Conservation (phyloP, 35 echinoderm and acorn worm genomes). For the Lytechinus pictus region DNA sequence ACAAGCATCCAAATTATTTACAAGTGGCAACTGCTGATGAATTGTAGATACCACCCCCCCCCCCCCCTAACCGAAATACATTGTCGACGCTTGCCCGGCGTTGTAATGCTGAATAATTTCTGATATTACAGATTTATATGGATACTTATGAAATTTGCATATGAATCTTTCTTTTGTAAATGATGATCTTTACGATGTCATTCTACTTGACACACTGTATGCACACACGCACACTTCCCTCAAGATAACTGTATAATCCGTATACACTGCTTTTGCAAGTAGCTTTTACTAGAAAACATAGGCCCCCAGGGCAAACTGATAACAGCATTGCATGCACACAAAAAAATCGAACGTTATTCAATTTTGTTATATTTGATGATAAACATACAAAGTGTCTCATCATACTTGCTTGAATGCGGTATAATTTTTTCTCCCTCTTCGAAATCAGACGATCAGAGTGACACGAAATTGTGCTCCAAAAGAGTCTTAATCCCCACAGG, state of each 20-base stretch:
- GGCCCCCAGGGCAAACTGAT: background rate
- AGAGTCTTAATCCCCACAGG: constrained; percentile 9
- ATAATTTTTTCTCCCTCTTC: background rate
- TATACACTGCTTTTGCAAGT: background rate
- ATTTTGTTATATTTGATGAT: background rate
- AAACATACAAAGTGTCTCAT: background rate
- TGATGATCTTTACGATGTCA: no score
- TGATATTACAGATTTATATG: no score
- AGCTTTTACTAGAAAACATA: background rate
- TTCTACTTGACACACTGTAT: no score
- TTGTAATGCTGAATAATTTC: no score
- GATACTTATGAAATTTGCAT: no score
- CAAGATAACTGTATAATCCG: background rate
- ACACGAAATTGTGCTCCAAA: background rate
- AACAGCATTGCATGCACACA: background rate
- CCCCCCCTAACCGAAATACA: no score
- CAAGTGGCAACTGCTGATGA: no score
- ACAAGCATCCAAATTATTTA: no score
- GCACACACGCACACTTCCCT: background rate
- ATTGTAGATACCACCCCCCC: no score
- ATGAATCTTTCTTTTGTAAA: no score
- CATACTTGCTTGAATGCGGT: background rate
- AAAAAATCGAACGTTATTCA: background rate
- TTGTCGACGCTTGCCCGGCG: no score
- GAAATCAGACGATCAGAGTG: background rate